Conservation (phyloP, 2,797 vertebrate species). For the Acipenser oxyrinchus region DNA sequence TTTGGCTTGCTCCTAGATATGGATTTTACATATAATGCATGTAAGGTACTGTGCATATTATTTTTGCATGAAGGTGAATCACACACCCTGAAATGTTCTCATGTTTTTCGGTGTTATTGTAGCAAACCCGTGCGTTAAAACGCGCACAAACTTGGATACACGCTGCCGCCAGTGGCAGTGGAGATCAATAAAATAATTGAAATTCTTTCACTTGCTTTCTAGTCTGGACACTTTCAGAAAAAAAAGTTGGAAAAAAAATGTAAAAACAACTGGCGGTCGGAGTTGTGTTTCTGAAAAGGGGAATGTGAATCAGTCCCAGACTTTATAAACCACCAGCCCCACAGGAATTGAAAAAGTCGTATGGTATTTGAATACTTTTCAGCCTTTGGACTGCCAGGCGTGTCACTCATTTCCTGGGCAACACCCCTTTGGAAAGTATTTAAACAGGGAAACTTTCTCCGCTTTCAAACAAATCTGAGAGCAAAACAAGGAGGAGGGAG, state of each 20-base stretch:
- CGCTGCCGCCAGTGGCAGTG: background rate
- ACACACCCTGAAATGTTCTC: no score
- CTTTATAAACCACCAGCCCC: constrained; percentile 21
- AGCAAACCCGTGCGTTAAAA: no score
- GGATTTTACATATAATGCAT: no score
- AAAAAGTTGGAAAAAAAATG: constrained; percentile 4
- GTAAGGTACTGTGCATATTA: no score
- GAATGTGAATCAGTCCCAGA: constrained; percentile 27
- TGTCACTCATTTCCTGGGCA: constrained; percentile 39
- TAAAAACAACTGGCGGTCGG: background rate
- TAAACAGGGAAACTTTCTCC: constrained; percentile 36
- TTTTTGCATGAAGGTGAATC: no score
- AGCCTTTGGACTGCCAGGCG: constrained; percentile 36
- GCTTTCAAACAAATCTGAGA: constrained; percentile 26
- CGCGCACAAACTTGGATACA: no score
- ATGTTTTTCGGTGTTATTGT: no score
- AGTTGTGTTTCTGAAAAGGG: constrained; percentile 15
- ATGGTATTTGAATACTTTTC: constrained; percentile 45
- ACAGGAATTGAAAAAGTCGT: constrained; percentile 31
- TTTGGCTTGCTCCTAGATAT: no score
- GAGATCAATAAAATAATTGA: background rate
- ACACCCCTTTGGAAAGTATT: constrained; percentile 47
- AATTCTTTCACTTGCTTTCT: constrained; percentile 5
- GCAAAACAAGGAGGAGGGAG: constrained; percentile 10
- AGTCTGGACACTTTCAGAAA: constrained; percentile 16